Evolutionary conservation across 2,888 invertebrate genomes (phyloP), one percentile per base, ranked within the genome.

Genomic region (Dromius quadrimaculatus): DNA sequence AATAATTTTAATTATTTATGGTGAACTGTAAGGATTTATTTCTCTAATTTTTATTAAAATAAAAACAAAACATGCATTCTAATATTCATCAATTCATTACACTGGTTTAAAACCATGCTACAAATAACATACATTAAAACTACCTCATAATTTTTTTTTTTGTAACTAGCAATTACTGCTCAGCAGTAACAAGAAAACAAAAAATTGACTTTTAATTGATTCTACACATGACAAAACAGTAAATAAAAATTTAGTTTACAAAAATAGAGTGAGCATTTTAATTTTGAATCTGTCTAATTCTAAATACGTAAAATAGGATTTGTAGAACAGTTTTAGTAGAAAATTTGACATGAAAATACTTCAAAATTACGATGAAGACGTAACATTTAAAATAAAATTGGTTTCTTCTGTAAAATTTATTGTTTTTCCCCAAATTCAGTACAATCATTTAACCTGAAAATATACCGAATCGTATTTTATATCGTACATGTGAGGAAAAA

Each of bases 251-350:
- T 28, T 54, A 15, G 15, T 13, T 54, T 54, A 54, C 50, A 54
- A 54, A 54, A 54, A 54, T 47, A 47, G 47, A 28, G 15, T 54
- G 20, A 54, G 32, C 28, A 50, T 50, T 23, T 50, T 50, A n/a
- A 50, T 11, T 50, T 54, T 28, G 28, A 54, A 54, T 28, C 17
- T 54, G 17, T 54, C 15, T 47, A 47, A 47, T 47, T 47, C 23
- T n/a, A 36, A 11, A 36, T 36, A 36, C n/a, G 36, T 28, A 32
- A 54, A 54, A 54, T 54, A 23, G 20, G 11, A 22, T 20, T 19
- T 22, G 47, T n/a, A n/a, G n/a, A n/a, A n/a, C n/a, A n/a, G n/a
- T n/a, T n/a, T n/a, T n/a, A n/a, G n/a, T n/a, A n/a, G n/a, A n/a
- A n/a, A n/a, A n/a, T n/a, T n/a, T n/a, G n/a, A n/a, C n/a, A n/a